Base-by-base conservation (phyloP, 2,888 invertebrate species). In the Acleris sparsana region DNA sequence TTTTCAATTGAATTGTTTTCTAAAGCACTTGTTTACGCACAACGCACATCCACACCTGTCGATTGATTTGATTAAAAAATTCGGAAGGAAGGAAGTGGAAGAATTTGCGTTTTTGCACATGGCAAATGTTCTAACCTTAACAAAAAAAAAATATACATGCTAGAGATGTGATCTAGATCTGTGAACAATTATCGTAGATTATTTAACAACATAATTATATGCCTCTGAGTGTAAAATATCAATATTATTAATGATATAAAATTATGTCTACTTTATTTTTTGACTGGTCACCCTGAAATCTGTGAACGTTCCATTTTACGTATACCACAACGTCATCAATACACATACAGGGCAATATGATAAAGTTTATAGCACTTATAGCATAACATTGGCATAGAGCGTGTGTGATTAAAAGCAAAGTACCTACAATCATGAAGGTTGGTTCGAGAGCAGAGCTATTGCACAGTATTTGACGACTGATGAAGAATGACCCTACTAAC, bases 21-120 rank as follows among this genome's bases (percentile, higher is more conserved):
- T 49, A 68, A n/a, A 71, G 49, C 63, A 71, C 58, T 76, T 78
- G 76, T 80, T 80, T 79, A 77, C 76, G 74, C 76, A 75, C 72
- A 71, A 77, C 76, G 74, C 76, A 76, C 72, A 72, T 70, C 68
- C 63, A 62, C 70, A 70, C 64, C 73, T 77, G 75, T 74, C 78
- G 72, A 79, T 76, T 77, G 76, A 77, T 75, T 79, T 75, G 75
- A 75, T 76, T 65, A 60, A 58, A 49, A 53, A 69, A 68, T 69
- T 63, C 22, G 55, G 64, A 69, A 66, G 66, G 66, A 66, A 66
- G 55, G 59, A 60, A 65, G 49, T 55, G 48, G 18, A 56, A 20
- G 60, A 48, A 61, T 66, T 61, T 25, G 56, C 61, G 52, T 33
- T 53, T 39, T 51, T 66, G 22, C 6, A 48, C 39, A 57, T 66